Evolutionary conservation across 2,113 vertebrate species (phyloP).

Genomic region (Naja naja): DNA sequence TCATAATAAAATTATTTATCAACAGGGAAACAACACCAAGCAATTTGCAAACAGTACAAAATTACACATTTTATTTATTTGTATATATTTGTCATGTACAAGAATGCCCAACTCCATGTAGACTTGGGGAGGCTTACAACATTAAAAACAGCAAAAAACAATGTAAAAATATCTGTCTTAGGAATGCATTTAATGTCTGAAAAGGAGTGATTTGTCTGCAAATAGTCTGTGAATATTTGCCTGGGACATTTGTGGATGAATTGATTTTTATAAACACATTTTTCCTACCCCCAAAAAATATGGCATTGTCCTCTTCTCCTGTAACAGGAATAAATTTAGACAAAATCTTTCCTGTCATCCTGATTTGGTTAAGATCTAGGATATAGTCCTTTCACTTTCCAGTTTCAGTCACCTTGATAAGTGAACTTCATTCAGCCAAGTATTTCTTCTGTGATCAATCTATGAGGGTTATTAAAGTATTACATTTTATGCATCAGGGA

Average conservation of each 20-base stretch:
- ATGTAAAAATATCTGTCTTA: background rate
- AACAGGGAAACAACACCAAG: background rate
- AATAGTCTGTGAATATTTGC: background rate
- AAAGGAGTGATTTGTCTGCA: background rate
- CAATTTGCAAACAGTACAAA: background rate
- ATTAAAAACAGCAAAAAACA: background rate
- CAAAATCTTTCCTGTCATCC: background rate
- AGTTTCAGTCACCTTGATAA: background rate
- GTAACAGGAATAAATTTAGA: background rate
- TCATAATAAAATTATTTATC: background rate
- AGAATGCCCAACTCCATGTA: background rate
- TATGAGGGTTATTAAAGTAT: background rate
- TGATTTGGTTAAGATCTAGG: background rate
- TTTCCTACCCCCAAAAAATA: background rate
- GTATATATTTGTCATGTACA: background rate
- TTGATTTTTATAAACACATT: background rate
- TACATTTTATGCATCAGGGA: background rate
- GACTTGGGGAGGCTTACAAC: background rate
- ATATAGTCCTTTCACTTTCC: background rate
- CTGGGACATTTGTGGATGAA: background rate
- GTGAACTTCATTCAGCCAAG: background rate
- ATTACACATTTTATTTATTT: background rate
- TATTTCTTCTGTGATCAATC: background rate
- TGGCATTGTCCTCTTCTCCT: background rate
- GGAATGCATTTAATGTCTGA: background rate